Percentiles rank a stretch among this genome's conserved stretches.
Conservation (phyloP, 2,797 vertebrate genomes). For the Sitta carolinensis region DNA sequence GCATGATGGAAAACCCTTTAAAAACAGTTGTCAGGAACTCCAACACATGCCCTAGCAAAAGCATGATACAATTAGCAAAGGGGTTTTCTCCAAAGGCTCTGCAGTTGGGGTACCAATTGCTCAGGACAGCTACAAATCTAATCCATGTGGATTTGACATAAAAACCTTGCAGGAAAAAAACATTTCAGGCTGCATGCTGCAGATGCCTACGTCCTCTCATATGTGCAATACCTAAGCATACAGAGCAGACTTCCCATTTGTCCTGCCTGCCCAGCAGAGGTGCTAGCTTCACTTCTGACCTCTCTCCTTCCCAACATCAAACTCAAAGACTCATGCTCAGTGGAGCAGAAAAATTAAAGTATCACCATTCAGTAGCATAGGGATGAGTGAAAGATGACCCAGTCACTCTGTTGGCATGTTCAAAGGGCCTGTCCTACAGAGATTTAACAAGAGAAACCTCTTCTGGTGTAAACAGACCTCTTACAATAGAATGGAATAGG, state of each 20-base stretch:
- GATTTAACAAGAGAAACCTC: background rate
- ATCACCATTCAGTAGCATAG: accelerated
- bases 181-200: background rate
- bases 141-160: background rate
- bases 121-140: background rate
- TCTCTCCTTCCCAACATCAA: background rate
- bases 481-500: background rate
- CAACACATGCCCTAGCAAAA: background rate
- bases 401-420: background rate
- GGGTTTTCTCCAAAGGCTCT: background rate
- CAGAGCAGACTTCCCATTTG: background rate
- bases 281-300: background rate
- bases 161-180: background rate
- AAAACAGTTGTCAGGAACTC: background rate
- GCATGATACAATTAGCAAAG: background rate
- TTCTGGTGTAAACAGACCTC: background rate
- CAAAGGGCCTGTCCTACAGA: background rate
- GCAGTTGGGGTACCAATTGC: background rate
- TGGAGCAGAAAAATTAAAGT: background rate
- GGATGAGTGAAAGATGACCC: background rate
- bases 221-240: accelerated
- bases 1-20: background rate
- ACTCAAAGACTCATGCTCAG: background rate
- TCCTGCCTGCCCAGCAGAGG: background rate
- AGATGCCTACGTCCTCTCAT: background rate